Evolutionary conservation across 2,113 vertebrate species (phyloP).

Genomic region (Pituophis catenifer): DNA sequence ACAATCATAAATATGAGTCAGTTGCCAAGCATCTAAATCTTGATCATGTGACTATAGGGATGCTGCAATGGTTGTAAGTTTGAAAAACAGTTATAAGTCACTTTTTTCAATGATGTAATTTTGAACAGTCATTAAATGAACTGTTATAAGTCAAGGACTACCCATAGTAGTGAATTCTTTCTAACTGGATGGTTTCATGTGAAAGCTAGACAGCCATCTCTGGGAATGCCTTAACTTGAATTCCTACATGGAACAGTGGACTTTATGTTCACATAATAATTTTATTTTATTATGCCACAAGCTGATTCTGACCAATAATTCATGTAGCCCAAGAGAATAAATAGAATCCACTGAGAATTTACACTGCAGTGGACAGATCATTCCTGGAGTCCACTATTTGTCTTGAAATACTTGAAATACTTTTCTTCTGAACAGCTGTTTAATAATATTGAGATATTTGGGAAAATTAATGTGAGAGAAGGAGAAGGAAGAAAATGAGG

Average conservation of each 20-base stretch:
- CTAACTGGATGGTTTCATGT: neutral
- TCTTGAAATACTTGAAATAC: neutral
- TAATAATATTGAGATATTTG: neutral
- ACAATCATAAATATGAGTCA: neutral
- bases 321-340: neutral
- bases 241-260: neutral
- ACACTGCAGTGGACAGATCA: neutral
- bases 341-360: neutral
- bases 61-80: neutral
- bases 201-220: neutral
- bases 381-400: neutral
- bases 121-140: neutral
- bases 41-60: neutral
- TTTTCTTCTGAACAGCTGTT: neutral
- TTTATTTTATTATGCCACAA: neutral
- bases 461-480: neutral
- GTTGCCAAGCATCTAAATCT: too few relatives aligned
- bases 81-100: neutral
- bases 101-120: neutral
- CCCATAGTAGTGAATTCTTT: neutral
- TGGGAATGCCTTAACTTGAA: neutral
- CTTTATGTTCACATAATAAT: neutral
- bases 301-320: neutral
- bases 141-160: neutral
- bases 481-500: neutral